Conservation (phyloP, 2,113 vertebrate genomes). For the Urocitellus parryii region DNA sequence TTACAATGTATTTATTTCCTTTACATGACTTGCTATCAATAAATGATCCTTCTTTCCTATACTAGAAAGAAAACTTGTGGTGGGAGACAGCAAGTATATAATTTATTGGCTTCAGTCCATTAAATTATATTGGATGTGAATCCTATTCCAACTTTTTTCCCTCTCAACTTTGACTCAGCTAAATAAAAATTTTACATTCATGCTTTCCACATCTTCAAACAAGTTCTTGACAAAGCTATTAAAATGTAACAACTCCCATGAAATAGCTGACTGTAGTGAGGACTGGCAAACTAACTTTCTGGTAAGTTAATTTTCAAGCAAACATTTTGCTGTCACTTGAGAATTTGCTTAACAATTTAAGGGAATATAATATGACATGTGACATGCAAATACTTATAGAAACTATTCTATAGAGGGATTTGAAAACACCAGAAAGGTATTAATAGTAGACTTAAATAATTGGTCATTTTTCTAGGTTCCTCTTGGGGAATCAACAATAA, state of each 20-base stretch:
- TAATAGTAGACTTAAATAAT: conserved; percentile 24
- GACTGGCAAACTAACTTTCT: not conserved
- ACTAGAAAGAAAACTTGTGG: not conserved
- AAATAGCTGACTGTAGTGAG: not conserved
- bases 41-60: not conserved
- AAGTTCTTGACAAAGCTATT: conserved; percentile 53
- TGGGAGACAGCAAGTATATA: not conserved
- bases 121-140: not conserved
- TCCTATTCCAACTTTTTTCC: not conserved
- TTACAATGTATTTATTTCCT: not conserved
- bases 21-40: not conserved
- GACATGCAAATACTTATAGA: not conserved
- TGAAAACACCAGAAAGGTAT: not conserved
- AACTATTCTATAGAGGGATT: not conserved
- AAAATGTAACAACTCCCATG: conserved; percentile 27
- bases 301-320: conserved; percentile 60
- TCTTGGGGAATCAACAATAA: conserved; percentile 27
- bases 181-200: conserved; percentile 30
- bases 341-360: conserved; percentile 25
- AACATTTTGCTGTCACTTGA: conserved; percentile 3
- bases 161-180: not conserved
- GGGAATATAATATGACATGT: not conserved
- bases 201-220: not conserved
- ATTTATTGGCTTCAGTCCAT: not conserved
- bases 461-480: not conserved